Conservation (phyloP, 2,888 invertebrate species). For the Eupeodes latifasciatus region DNA sequence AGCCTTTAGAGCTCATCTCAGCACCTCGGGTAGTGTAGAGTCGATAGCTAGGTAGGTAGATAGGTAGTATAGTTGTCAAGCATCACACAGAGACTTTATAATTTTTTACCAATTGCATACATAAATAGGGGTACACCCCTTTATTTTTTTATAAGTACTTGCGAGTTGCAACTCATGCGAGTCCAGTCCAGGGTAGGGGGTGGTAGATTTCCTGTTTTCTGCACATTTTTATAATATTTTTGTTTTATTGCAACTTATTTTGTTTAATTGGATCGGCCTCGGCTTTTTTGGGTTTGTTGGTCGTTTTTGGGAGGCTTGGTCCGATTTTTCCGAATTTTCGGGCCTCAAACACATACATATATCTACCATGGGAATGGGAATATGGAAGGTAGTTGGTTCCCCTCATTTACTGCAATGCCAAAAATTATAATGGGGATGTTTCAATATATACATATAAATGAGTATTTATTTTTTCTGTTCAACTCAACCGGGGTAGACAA, state of each 20-base stretch:
- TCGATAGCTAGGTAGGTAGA: neutral
- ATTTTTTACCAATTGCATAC: conserved; percentile 59
- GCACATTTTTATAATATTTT: conserved; percentile 57
- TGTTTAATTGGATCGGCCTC: conserved; percentile 59
- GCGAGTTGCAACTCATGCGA: neutral
- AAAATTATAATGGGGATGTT: conserved; percentile 49
- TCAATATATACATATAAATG: conserved; percentile 26
- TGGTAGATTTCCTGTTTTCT: neutral
- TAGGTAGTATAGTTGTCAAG: conserved; percentile 34
- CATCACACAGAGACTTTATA: conserved; percentile 63
- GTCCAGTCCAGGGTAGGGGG: neutral
- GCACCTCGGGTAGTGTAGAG: neutral
- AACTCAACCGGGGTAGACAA: conserved; percentile 64
- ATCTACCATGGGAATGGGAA: neutral
- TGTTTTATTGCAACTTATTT: conserved; percentile 69
- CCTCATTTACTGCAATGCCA: conserved; percentile 23
- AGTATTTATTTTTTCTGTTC: conserved; percentile 23
- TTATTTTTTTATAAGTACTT: conserved; percentile 31
- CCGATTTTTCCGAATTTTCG: neutral
- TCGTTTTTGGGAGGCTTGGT: conserved; percentile 15
- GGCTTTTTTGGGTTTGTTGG: neutral
- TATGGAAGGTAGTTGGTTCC: conserved; percentile 18
- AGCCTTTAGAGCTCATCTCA: conserved; percentile 40
- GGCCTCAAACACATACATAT: neutral
- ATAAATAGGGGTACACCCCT: conserved; percentile 65